These are phyloP conservation scores for Montipora capitata DNA, from an alignment of 92 coral and sea anemone species.

Conservation along the genomic window DNA sequence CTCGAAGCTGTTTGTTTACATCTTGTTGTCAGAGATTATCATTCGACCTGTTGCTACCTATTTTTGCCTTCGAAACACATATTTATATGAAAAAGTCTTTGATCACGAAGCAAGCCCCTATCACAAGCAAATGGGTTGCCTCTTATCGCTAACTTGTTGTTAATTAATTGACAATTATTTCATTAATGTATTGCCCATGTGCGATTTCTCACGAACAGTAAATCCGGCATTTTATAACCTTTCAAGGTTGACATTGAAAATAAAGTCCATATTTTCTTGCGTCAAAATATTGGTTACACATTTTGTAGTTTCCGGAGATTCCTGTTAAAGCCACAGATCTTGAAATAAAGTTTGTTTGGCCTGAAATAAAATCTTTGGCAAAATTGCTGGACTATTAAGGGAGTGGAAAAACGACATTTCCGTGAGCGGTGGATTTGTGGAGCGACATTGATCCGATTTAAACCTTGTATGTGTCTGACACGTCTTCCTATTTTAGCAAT, in stretches of 20 bases:
- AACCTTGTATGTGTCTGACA: background rate
- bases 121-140: too few relatives aligned
- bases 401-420: conserved; percentile 22
- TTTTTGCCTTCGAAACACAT: background rate
- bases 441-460: conserved; percentile 40
- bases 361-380: background rate
- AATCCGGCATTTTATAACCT: conserved; percentile 8
- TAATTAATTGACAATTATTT: conserved; percentile 33
- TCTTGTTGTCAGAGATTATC: background rate
- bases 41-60: background rate
- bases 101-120: too few relatives aligned
- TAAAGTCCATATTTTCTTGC: background rate
- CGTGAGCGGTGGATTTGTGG: conserved; percentile 36
- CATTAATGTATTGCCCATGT: background rate
- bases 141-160: background rate
- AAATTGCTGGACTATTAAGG: conserved; percentile 27
- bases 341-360: background rate
- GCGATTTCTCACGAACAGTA: conserved; percentile 2
- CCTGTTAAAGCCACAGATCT: background rate
- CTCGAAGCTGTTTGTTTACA: conserved; percentile 17
- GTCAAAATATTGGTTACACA: background rate
- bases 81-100: background rate
- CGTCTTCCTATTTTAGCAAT: conserved; percentile 27
- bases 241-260: background rate
- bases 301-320: background rate